phyloP scores from a whole-genome alignment of 2,888 invertebrate genomes.

The Leptothorax acervorum region DNA sequence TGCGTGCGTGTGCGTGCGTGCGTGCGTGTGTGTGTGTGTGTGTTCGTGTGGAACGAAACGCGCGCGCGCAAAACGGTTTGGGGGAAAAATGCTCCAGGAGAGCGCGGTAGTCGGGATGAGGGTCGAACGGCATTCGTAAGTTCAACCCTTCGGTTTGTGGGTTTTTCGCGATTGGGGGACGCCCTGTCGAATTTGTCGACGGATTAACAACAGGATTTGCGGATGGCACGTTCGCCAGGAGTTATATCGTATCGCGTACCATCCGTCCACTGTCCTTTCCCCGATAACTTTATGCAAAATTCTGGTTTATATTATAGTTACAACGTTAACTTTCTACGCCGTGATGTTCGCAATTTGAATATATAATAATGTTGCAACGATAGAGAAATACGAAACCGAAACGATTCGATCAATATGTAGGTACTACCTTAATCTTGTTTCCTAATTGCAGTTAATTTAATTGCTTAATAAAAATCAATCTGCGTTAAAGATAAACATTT shows the following conservation, averaged over 20 bases:
- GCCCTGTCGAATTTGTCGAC: slow-evolving; percentile 44
- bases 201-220: slow-evolving; percentile 52
- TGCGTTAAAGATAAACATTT: not conserved
- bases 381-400: not conserved
- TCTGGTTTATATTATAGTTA: slow-evolving; percentile 25
- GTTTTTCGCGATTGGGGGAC: slow-evolving; percentile 57
- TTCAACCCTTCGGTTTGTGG: slow-evolving; percentile 67
- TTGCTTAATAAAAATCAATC: not conserved
- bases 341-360: slow-evolving; percentile 15
- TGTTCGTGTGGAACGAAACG: slow-evolving; percentile 64
- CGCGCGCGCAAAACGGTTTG: slow-evolving; percentile 65
- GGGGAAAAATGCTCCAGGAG: slow-evolving; percentile 45
- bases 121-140: slow-evolving; percentile 61
- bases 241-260: slow-evolving; percentile 7
- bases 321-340: not conserved
- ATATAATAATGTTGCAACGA: slow-evolving; percentile 4
- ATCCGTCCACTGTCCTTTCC: not conserved
- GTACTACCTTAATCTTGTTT: not conserved
- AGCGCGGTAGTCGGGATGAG: slow-evolving; percentile 29
- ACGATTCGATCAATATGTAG: not conserved
- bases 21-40: slow-evolving; percentile 60
- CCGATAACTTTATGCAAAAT: slow-evolving; percentile 34
- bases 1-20: slow-evolving; percentile 62
- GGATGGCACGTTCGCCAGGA: slow-evolving; percentile 34
- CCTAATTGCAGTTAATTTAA: not conserved